Conservation (phyloP, 2,113 vertebrate species). For the Myodes glareolus region DNA sequence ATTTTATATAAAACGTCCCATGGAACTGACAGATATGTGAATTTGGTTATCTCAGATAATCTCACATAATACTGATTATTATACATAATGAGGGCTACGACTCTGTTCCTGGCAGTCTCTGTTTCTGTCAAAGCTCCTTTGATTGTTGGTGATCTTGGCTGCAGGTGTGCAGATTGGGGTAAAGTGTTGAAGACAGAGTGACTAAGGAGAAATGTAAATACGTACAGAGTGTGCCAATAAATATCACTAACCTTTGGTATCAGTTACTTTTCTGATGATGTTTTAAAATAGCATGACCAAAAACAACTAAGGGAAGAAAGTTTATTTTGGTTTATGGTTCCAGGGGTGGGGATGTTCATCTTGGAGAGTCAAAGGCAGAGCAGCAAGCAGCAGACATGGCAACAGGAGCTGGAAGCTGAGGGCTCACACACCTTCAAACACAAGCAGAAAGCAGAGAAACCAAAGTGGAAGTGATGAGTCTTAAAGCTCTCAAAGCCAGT, state of each 20-base stretch:
- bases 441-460: background rate
- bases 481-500: background rate
- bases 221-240: background rate
- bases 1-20: background rate
- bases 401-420: background rate
- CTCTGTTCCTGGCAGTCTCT: background rate
- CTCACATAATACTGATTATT: background rate
- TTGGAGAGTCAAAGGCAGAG: background rate
- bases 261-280: background rate
- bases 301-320: background rate
- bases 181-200: background rate
- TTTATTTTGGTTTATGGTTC: background rate
- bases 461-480: background rate
- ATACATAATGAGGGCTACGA: background rate
- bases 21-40: background rate
- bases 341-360: background rate
- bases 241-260: background rate
- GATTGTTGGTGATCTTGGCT: background rate
- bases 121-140: background rate
- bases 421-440: background rate
- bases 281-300: background rate
- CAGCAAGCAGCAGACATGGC: background rate
- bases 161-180: background rate
- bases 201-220: background rate
- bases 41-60: background rate